A percentile compares a stretch with the other conserved stretches of the same genome.
These are phyloP conservation scores for Spizaetus ornatus DNA, from an alignment of 2,113 vertebrate species.

Conservation along the genomic window DNA sequence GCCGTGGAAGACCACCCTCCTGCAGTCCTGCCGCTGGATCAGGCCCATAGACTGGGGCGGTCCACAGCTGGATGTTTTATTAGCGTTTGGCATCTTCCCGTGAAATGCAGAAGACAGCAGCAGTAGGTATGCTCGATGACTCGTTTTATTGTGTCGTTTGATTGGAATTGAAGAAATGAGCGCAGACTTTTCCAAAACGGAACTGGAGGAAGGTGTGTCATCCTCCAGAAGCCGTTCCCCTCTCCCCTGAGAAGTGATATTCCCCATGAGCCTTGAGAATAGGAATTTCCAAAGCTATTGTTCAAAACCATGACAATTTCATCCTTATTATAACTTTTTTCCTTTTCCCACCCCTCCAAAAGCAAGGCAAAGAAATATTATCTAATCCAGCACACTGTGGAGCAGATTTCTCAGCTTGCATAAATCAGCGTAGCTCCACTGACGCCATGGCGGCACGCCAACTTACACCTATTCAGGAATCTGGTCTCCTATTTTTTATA, in stretches of 20 bases:
- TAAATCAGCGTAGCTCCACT: background rate
- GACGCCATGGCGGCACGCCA: background rate
- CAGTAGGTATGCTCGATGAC: background rate
- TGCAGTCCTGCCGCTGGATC: background rate
- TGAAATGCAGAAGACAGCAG: background rate
- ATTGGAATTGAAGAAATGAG: background rate
- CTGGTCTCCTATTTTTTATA: background rate
- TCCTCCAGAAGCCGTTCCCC: background rate
- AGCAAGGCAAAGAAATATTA: background rate
- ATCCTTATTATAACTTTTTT: background rate
- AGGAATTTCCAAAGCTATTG: background rate
- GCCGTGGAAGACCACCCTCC: background rate
- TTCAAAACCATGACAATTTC: background rate
- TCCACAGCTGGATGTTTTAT: background rate
- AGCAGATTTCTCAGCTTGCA: background rate
- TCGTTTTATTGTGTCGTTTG: background rate
- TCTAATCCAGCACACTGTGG: background rate
- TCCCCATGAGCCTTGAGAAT: background rate
- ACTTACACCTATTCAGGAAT: background rate
- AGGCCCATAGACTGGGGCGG: rapidly evolving
- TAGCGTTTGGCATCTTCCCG: background rate
- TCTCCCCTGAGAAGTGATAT: background rate
- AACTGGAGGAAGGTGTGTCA: background rate
- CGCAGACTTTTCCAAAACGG: background rate
- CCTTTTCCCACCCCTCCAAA: background rate